Conservation (phyloP, 2,113 vertebrate species). For the Erinaceus europaeus region DNA sequence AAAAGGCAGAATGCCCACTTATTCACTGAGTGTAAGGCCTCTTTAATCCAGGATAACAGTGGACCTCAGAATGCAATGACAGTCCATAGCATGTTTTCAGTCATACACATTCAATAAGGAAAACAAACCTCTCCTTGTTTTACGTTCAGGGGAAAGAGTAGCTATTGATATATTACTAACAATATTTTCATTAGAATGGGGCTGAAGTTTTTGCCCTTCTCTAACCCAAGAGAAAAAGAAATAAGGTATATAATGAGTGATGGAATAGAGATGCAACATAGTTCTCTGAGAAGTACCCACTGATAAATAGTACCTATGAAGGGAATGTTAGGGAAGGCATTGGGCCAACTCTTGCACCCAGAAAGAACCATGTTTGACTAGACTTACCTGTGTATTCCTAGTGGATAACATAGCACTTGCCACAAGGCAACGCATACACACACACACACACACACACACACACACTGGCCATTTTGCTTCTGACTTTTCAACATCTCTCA, state of each 20-base stretch:
- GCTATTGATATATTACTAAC: background rate
- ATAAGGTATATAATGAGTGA: background rate
- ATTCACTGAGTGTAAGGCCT: background rate
- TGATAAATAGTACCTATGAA: background rate
- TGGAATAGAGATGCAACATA: background rate
- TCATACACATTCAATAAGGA: background rate
- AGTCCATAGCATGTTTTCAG: slow-evolving; percentile 1
- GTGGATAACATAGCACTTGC: background rate
- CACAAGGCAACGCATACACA: background rate
- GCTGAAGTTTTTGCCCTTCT: slow-evolving; percentile 26
- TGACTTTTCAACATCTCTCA: background rate
- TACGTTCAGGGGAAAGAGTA: slow-evolving; percentile 20
- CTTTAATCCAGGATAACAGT: background rate
- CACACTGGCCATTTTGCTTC: background rate
- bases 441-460: background rate
- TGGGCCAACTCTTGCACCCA: background rate
- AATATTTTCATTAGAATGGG: background rate
- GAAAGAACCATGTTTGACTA: background rate
- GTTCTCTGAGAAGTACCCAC: slow-evolving; percentile 13
- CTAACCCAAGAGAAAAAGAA: slow-evolving; percentile 9
- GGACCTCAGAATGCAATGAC: background rate
- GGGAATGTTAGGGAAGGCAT: background rate
- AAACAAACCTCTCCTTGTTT: slow-evolving; percentile 32
- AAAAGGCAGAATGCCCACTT: background rate
- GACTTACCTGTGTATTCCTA: background rate